Conservation (phyloP, 2,888 invertebrate genomes). For the Tiliacea aurago region DNA sequence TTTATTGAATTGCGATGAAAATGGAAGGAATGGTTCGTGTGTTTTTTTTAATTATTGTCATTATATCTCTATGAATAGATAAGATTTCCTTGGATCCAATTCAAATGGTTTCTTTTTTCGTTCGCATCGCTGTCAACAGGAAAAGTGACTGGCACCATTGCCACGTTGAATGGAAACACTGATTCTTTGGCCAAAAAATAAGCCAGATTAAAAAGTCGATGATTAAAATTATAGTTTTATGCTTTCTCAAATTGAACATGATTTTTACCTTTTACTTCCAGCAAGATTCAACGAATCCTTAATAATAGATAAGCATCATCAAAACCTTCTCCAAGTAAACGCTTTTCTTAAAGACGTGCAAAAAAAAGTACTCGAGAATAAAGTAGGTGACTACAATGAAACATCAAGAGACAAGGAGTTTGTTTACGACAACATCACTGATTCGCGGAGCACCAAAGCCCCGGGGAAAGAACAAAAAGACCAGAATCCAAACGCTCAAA, state of each 20-base stretch:
- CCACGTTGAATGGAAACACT: no score
- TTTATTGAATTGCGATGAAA: not conserved
- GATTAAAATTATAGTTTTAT: not conserved
- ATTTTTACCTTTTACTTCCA: constrained; percentile 7
- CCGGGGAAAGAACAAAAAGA: not conserved
- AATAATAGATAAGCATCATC: not conserved
- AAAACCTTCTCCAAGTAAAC: not conserved
- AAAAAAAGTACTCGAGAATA: not conserved
- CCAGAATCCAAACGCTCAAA: not conserved
- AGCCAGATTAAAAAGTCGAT: no score
- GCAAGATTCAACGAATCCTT: constrained; percentile 33
- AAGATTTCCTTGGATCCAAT: not conserved
- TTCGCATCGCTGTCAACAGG: no score
- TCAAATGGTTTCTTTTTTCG: not conserved
- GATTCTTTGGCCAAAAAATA: no score
- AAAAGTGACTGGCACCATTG: no score
- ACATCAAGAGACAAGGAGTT: no score
- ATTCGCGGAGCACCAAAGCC: not conserved
- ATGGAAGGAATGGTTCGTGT: not conserved
- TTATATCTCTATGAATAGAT: not conserved
- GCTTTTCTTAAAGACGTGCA: not conserved
- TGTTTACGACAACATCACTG: not conserved
- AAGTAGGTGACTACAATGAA: not conserved
- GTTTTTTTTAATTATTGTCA: not conserved
- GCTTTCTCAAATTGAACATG: not conserved